A percentile compares a stretch with the other conserved stretches of the same genome.
These are phyloP conservation scores for Hybognathus amarus DNA, from an alignment of 2,797 vertebrate species.

Conservation along the genomic window DNA sequence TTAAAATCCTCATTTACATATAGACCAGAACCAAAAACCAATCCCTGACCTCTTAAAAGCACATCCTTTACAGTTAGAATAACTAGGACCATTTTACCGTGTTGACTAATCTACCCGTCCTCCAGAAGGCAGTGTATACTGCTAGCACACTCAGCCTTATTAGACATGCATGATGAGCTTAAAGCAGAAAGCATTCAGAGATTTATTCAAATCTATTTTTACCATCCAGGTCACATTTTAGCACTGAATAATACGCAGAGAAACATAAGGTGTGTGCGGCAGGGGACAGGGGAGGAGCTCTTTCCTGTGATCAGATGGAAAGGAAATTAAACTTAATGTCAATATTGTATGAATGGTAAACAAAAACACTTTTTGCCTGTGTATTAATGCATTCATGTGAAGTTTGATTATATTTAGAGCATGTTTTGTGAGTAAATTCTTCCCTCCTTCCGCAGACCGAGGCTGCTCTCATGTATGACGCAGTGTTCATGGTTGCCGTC, in stretches of 20 bases:
- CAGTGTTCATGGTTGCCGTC: constrained; percentile 91
- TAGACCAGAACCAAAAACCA: constrained; percentile 28
- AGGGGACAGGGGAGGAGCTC: background rate
- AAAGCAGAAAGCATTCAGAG: constrained; percentile 33
- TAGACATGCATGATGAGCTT: constrained; percentile 46
- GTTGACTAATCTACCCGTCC: constrained; percentile 32
- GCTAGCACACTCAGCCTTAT: constrained; percentile 22
- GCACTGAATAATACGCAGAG: constrained; percentile 14
- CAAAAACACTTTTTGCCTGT: background rate
- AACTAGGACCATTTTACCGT: constrained; percentile 22
- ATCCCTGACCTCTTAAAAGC: background rate
- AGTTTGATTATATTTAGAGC: background rate
- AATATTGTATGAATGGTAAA: background rate
- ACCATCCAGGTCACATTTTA: constrained; percentile 43
- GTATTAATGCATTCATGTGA: background rate
- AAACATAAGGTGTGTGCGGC: constrained; percentile 23
- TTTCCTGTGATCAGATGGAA: constrained; percentile 19
- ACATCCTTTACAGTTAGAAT: constrained; percentile 34
- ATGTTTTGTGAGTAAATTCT: background rate
- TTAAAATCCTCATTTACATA: constrained; percentile 8
- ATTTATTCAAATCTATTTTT: constrained; percentile 53
- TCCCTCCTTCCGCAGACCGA: constrained; percentile 81
- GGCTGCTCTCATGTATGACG: constrained; percentile 95
- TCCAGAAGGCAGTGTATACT: constrained; percentile 37
- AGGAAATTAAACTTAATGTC: background rate